phyloP scores from a whole-genome alignment of 2,888 invertebrate species.

The Blastobasis adustella region DNA sequence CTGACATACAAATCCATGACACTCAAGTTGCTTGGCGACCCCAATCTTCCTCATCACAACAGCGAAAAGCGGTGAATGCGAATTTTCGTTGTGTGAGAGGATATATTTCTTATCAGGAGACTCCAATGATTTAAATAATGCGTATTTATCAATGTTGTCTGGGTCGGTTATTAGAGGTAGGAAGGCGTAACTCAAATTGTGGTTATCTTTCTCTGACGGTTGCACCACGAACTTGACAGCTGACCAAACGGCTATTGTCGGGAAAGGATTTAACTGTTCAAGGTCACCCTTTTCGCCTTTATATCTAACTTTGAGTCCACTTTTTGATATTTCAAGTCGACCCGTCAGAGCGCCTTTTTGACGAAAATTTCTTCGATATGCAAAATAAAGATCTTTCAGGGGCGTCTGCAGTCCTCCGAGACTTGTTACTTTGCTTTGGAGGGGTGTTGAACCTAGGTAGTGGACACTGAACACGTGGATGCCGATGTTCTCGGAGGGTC shows the following conservation, averaged over 20 bases:
- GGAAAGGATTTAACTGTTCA: constrained; percentile 86
- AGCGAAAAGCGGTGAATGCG: constrained; percentile 90
- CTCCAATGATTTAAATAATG: constrained; percentile 76
- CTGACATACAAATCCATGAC: constrained; percentile 93
- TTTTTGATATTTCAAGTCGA: constrained; percentile 79
- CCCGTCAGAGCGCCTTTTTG: constrained; percentile 73
- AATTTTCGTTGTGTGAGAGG: constrained; percentile 72
- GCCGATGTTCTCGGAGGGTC: constrained; percentile 69
- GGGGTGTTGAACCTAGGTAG: constrained; percentile 86
- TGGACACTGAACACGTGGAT: constrained; percentile 81
- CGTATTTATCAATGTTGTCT: constrained; percentile 83
- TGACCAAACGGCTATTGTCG: constrained; percentile 95
- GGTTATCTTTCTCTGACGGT: constrained; percentile 70
- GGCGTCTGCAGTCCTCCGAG: constrained; percentile 88
- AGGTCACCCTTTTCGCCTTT: constrained; percentile 77
- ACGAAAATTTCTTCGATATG: constrained; percentile 71
- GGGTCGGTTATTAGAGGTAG: constrained; percentile 89
- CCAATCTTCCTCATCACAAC: constrained; percentile 91
- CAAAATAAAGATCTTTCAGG: constrained; percentile 81
- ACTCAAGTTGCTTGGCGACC: constrained; percentile 86
- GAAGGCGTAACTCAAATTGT: constrained; percentile 81
- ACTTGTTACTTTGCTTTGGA: constrained; percentile 87
- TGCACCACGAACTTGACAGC: constrained; percentile 89
- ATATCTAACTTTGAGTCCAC: constrained; percentile 83
- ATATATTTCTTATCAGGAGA: constrained; percentile 73